Percentiles rank a stretch among this genome's conserved stretches.
Evolutionary conservation across 30 jellyfish, hydroid and myxozoan genomes (phyloP).

Genomic region (Haliclystus octoradiatus): DNA sequence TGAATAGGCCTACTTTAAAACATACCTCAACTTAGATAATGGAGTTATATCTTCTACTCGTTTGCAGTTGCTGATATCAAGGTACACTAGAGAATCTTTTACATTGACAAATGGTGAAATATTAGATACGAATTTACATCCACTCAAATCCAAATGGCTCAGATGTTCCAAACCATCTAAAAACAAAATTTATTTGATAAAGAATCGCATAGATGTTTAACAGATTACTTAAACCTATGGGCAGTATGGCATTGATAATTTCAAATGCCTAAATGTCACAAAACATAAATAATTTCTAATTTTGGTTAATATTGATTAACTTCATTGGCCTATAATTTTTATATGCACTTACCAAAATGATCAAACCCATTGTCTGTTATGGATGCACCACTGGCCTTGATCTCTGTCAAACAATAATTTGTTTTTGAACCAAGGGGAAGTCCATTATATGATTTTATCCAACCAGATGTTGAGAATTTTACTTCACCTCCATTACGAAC

Average conservation of each 20-base stretch:
- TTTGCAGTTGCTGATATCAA: conserved; percentile 71
- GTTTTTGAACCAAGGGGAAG: conserved; percentile 38
- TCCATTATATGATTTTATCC: conserved; percentile 29
- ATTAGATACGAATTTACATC: conserved; percentile 46
- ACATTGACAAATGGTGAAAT: conserved; percentile 44
- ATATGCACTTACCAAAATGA: conserved; percentile 62
- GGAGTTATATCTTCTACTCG: conserved; percentile 61
- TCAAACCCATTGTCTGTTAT: conserved; percentile 65
- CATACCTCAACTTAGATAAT: conserved; percentile 38
- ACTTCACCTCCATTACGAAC: conserved; percentile 79
- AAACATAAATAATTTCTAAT: too few species aligned
- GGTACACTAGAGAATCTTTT: conserved; percentile 48
- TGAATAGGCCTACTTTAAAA: too few species aligned
- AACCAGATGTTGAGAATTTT: conserved; percentile 37
- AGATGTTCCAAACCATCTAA: conserved; percentile 71
- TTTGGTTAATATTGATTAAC: too few species aligned
- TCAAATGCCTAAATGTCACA: too few species aligned
- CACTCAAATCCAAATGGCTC: conserved; percentile 41
- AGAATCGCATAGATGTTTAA: neutral
- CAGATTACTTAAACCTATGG: too few species aligned
- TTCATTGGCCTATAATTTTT: too few species aligned
- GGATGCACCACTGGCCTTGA: conserved; percentile 41
- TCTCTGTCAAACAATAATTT: conserved; percentile 17
- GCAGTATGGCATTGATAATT: too few species aligned
- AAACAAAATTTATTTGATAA: too few species aligned